Evolutionary conservation across 2,888 invertebrate species (phyloP), one percentile per base, ranked within the genome.

Genomic region (Nomada ferruginata): DNA sequence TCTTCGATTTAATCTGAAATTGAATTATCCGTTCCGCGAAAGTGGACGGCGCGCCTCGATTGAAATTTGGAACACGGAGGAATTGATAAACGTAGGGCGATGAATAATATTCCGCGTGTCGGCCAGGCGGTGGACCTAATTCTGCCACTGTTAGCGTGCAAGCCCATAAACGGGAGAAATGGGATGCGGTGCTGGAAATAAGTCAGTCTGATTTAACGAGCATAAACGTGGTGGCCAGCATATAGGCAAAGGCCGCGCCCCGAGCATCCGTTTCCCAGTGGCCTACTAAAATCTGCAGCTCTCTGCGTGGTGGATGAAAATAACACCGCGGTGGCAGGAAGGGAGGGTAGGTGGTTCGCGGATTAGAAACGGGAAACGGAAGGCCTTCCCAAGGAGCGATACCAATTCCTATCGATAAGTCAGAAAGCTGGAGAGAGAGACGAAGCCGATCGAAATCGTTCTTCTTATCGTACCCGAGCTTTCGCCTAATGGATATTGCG

Each of bases 221-320:
- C 82, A 64, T 78, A 79, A 85, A 75, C 76, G 76, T 75, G 36
- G 63, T 69, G 60, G 55, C 44, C 13, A n/a, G 26, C 65, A 78
- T 84, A 59, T 71, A 85, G 82, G 78, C 81, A 83, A 87, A 88
- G 79, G 83, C 79, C 87, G 82, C 78, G 64, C 79, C 85, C 79
- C 79, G 76, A 63, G 69, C 79, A 84, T 88, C 87, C 87, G 82
- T 89, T 90, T 87, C 83, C 85, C 81, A 86, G 79, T 90, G 90
- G 76, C 88, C 89, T 84, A 89, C 85, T 87, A 89, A 90, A 90
- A 86, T 73, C 70, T 42, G 77, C 77, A 36, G 78, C 76, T 81
- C 61, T 60, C 52, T 15, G 18, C 42, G 50, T 47, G 29, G 77
- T 63, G 36, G 82, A 86, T 84, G 82, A 77, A 90, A 90, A 90